Percentiles rank a stretch among this genome's conserved stretches.
These are phyloP conservation scores for Diachrysia chrysitis DNA, from an alignment of 2,888 invertebrate species.

Conservation along the genomic window DNA sequence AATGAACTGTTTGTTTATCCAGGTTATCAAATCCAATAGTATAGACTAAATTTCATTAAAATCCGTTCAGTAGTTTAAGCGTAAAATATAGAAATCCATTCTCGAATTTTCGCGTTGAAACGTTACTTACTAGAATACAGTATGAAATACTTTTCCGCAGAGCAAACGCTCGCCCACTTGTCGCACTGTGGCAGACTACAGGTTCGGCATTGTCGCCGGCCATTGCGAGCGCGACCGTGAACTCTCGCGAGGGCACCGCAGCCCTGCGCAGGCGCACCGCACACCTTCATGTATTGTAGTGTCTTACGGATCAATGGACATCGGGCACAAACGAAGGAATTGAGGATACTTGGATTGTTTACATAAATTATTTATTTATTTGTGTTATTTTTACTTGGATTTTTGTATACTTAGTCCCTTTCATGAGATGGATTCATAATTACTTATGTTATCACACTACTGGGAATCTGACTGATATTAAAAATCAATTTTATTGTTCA, in stretches of 20 bases:
- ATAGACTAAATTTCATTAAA: too few species aligned
- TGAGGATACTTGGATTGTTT: neutral
- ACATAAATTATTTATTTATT: neutral
- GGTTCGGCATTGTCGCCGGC: constrained; percentile 48
- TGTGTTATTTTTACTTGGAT: neutral
- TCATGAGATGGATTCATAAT: neutral
- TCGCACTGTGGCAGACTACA: constrained; percentile 33
- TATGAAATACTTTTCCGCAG: constrained; percentile 2
- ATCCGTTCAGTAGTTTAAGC: too few species aligned
- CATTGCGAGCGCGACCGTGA: constrained; percentile 66
- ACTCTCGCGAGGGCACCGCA: constrained; percentile 59
- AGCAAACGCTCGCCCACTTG: constrained; percentile 42
- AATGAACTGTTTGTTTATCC: too few species aligned
- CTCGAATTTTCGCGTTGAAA: neutral
- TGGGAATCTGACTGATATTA: too few species aligned
- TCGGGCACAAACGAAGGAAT: constrained; percentile 10
- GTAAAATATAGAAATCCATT: too few species aligned
- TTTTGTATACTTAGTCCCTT: neutral
- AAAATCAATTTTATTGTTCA: neutral
- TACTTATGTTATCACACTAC: neutral
- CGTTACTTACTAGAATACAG: neutral
- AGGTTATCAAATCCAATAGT: too few species aligned
- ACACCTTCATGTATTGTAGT: constrained; percentile 36
- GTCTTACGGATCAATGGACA: constrained; percentile 37
- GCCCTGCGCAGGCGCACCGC: constrained; percentile 52